Percentiles rank a stretch among this genome's conserved stretches.
Conservation (phyloP, 1,140 invertebrate genomes). For the Heterodera schachtii region DNA sequence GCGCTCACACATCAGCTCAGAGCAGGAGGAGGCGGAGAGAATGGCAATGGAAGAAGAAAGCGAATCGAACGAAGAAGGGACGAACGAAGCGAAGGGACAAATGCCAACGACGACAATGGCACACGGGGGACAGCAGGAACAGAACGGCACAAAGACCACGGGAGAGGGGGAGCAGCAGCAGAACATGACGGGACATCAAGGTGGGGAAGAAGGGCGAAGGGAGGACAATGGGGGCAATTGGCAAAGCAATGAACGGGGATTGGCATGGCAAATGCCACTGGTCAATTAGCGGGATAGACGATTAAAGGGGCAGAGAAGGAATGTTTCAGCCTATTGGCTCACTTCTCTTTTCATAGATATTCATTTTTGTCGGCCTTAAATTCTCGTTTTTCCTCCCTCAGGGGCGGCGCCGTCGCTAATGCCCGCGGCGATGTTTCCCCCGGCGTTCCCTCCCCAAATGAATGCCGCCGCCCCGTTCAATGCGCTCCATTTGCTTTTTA, state of each 20-base stretch:
- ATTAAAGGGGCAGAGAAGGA: too few relatives aligned
- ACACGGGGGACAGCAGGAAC: conserved; percentile 5
- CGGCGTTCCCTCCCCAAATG: background rate
- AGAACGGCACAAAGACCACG: background rate
- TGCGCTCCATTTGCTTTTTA: conserved; percentile 34
- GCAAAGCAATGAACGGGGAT: too few relatives aligned
- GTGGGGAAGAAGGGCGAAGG: background rate
- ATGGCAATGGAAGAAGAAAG: conserved; percentile 13
- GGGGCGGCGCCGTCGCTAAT: background rate
- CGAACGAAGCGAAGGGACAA: background rate
- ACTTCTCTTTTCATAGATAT: too few relatives aligned
- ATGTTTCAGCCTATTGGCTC: too few relatives aligned
- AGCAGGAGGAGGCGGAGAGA: conserved; percentile 18
- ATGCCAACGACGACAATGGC: background rate
- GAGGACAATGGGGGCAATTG: too few relatives aligned
- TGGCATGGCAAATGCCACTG: too few relatives aligned
- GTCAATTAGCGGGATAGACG: too few relatives aligned
- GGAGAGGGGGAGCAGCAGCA: conserved; percentile 4
- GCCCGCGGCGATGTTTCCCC: background rate
- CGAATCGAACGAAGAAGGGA: background rate
- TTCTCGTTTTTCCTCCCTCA: background rate
- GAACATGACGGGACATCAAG: background rate
- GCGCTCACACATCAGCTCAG: background rate
- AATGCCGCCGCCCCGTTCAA: conserved; percentile 32
- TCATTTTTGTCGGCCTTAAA: background rate